Evolutionary conservation across 2,113 vertebrate genomes (phyloP), one percentile per base, ranked within the genome.

Genomic region (Prietella phreatophila): DNA sequence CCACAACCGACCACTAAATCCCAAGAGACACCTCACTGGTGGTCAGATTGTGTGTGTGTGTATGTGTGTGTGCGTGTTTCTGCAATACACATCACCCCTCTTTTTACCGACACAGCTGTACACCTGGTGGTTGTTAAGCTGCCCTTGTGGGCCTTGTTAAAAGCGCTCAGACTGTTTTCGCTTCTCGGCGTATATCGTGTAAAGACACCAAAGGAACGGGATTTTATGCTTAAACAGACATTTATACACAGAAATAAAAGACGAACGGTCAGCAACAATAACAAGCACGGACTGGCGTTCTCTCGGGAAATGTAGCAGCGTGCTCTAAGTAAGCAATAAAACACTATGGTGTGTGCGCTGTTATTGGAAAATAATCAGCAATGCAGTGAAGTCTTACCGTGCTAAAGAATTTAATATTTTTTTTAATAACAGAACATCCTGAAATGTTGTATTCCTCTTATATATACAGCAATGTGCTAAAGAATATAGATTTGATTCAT

Each of bases 101-200:
- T 91, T 91, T 78, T 93, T 91, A 91, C 91, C 90, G 91, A 93
- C 92, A 92, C 92, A 91, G 87, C 25, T 65, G 87, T 90, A 92
- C 94, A 94, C 93, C 93, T 95, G 94, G 93, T 92, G 92, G 90
- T 94, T 84, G 93, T 95, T 94, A 92, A 88, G 86, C 88, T 90
- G 91, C 89, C 93, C 90, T 92, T 93, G 83, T 67, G 93, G 93
- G 93, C 88, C 92, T 88, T 92, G 95, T 94, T 95, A 94, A 94
- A 95, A 92, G 92, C 85, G 88, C 82, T 65, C 80, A 55, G 89
- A 91, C 85, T 83, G 63, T 78, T 88, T 85, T 53, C 75, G 86
- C 87, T 83, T 90, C 88, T 85, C 82, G 86, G 89, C 53, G 89
- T 90, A 92, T 60, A 58, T 25, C 58, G 56, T 79, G 85, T 76